phyloP scores from a whole-genome alignment of 2,797 vertebrate genomes.

The Pipistrellus pygmaeus region DNA sequence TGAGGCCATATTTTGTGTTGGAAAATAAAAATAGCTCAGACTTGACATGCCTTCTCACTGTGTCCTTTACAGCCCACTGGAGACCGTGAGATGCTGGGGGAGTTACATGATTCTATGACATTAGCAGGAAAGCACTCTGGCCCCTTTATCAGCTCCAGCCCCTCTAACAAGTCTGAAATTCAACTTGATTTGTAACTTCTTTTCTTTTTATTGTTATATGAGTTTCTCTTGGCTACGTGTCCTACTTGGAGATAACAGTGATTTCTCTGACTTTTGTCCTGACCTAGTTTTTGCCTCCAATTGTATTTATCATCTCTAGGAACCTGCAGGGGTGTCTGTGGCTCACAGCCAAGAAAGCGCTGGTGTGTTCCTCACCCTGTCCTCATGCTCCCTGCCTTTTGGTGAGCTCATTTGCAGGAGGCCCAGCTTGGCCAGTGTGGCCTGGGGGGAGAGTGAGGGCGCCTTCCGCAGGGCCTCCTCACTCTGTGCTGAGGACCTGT shows the following conservation, averaged over 20 bases:
- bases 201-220: background rate
- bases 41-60: background rate
- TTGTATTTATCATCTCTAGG: background rate
- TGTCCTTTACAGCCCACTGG: background rate
- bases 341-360: background rate
- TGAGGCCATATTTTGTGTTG: constrained; percentile 34
- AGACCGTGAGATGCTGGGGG: background rate
- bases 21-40: background rate
- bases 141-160: background rate
- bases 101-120: accelerated
- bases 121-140: background rate
- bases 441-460: background rate
- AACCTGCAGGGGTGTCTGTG: background rate
- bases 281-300: background rate
- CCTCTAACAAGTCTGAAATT: background rate
- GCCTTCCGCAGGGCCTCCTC: accelerated
- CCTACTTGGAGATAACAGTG: constrained; percentile 25
- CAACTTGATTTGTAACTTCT: background rate
- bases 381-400: accelerated
- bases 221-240: background rate
- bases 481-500: background rate
- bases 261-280: constrained; percentile 33
- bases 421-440: background rate
- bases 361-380: background rate
- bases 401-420: background rate